A percentile compares a stretch with the other conserved stretches of the same genome.
phyloP scores from a whole-genome alignment of 2,888 invertebrate genomes.

The Ariolimax columbianus region DNA sequence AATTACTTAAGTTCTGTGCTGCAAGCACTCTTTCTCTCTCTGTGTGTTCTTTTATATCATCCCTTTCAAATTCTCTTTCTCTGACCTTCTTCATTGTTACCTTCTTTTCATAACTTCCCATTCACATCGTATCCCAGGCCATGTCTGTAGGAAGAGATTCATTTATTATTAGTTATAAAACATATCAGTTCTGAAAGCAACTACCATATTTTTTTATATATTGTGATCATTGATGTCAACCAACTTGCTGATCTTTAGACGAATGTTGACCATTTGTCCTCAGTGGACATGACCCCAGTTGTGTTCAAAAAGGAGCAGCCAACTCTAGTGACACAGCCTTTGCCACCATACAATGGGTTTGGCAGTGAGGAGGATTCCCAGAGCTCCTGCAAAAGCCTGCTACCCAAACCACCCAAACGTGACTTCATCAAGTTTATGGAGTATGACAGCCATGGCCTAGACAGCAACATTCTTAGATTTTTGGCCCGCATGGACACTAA shows the following conservation, averaged over 20 bases:
- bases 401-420: constrained; percentile 87
- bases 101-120: too few species aligned
- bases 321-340: constrained; percentile 56
- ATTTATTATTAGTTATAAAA: too few species aligned
- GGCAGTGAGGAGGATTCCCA: constrained; percentile 94
- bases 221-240: too few species aligned
- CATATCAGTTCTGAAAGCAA: too few species aligned
- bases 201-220: too few species aligned
- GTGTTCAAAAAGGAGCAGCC: constrained; percentile 67
- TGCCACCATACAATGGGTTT: constrained; percentile 94
- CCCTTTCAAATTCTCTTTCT: too few species aligned
- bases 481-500: constrained; percentile 87
- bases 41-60: too few species aligned
- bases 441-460: constrained; percentile 86
- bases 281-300: constrained; percentile 83
- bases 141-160: too few species aligned
- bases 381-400: constrained; percentile 89
- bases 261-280: not conserved
- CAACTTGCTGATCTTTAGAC: not conserved
- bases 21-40: too few species aligned
- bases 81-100: too few species aligned
- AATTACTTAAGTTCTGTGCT: too few species aligned
- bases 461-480: constrained; percentile 88
- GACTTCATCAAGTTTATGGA: constrained; percentile 90
- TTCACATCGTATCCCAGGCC: too few species aligned